Conservation (phyloP, 2,797 vertebrate genomes). For the Acomys russatus region DNA sequence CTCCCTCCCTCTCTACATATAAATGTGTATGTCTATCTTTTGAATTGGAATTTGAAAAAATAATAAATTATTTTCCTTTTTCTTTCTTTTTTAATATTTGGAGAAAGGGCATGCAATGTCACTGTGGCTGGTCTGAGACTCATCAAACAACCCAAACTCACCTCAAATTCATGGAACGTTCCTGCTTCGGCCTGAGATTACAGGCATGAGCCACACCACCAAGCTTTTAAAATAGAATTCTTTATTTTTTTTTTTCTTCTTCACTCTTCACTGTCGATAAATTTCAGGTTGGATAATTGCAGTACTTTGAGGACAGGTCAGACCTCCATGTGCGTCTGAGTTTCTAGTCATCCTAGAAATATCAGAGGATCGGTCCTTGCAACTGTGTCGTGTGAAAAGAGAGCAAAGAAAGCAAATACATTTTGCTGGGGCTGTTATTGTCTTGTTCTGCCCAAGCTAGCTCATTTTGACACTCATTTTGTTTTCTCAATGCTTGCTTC, state of each 20-base stretch:
- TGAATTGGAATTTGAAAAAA: background rate
- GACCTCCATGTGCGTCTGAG: background rate
- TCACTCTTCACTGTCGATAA: background rate
- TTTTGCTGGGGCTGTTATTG: background rate
- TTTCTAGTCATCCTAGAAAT: background rate
- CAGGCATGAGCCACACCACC: background rate
- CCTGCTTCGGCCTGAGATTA: background rate
- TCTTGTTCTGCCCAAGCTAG: background rate
- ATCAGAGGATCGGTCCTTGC: background rate
- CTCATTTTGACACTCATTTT: background rate
- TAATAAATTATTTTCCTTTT: background rate
- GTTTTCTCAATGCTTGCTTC: background rate
- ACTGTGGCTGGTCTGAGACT: background rate
- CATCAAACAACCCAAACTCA: background rate
- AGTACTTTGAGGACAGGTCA: background rate
- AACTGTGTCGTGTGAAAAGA: background rate
- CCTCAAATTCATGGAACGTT: background rate
- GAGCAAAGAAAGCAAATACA: background rate
- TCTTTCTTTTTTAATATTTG: constrained; percentile 8
- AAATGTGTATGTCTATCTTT: background rate
- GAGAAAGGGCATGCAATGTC: background rate
- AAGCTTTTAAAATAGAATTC: background rate
- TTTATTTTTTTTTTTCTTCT: background rate
- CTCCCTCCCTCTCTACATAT: background rate
- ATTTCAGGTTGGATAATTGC: background rate